Conservation (phyloP, 2,797 vertebrate genomes). For the Discoglossus pictus region DNA sequence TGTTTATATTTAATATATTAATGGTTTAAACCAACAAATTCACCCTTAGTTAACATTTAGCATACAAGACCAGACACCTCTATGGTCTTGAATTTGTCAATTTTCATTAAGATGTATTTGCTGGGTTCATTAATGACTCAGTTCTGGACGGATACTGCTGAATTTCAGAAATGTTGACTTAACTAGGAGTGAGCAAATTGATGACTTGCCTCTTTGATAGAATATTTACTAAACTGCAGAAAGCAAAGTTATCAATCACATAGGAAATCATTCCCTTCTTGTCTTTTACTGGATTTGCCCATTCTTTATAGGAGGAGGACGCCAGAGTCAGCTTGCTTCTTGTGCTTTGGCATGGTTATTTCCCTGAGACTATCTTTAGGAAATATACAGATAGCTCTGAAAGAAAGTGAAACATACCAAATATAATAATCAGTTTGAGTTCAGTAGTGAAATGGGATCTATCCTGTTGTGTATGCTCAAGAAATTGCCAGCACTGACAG, state of each 20-base stretch:
- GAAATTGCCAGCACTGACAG: too few relatives aligned
- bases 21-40: too few relatives aligned
- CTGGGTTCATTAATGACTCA: constrained; percentile 4
- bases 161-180: constrained; percentile 9
- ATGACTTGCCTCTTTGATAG: constrained; percentile 11
- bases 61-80: too few relatives aligned
- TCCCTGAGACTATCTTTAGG: neutral
- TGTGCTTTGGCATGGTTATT: neutral
- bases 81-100: neutral
- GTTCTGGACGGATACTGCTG: constrained; percentile 14
- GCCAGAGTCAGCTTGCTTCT: neutral
- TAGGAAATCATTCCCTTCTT: constrained; percentile 19
- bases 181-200: constrained; percentile 12
- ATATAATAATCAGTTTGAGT: too few relatives aligned
- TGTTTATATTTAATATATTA: too few relatives aligned
- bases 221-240: constrained; percentile 10
- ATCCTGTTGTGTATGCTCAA: too few relatives aligned
- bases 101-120: neutral
- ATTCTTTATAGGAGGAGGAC: constrained; percentile 14
- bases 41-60: too few relatives aligned
- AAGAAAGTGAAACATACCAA: too few relatives aligned
- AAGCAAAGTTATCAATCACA: constrained; percentile 14
- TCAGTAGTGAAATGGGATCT: too few relatives aligned
- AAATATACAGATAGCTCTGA: too few relatives aligned
- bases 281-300: neutral